These are phyloP conservation scores for Neosilurus hyrtlii DNA, from an alignment of 2,797 vertebrate species.

Conservation along the genomic window DNA sequence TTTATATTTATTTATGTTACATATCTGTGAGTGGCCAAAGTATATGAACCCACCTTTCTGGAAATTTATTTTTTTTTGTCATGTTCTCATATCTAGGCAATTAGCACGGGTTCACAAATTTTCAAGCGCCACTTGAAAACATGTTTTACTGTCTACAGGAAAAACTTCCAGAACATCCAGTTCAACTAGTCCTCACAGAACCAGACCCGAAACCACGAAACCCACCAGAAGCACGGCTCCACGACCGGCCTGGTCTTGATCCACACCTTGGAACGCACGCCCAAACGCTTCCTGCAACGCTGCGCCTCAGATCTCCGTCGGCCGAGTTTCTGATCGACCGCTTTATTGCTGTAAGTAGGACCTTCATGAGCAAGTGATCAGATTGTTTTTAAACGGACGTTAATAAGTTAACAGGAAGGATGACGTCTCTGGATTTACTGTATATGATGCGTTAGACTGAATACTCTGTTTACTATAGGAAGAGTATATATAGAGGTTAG, in stretches of 20 bases:
- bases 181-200: constrained; percentile 46
- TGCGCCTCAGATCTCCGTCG: not conserved
- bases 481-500: too few species aligned
- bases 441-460: too few species aligned
- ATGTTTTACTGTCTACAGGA: constrained; percentile 41
- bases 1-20: too few species aligned
- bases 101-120: too few species aligned
- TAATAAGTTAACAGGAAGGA: not conserved
- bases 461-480: too few species aligned
- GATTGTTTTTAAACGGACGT: not conserved
- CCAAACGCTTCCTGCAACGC: not conserved
- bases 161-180: constrained; percentile 65
- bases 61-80: too few species aligned
- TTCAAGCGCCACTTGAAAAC: not conserved
- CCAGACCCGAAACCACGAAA: constrained; percentile 64
- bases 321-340: not conserved
- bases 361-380: not conserved
- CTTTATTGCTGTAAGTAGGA: not conserved
- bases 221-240: constrained; percentile 64
- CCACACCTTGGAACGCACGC: not conserved
- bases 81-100: too few species aligned
- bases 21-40: too few species aligned
- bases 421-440: too few species aligned
- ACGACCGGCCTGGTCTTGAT: constrained; percentile 76
- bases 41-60: too few species aligned